Percentiles rank a stretch among this genome's conserved stretches.
phyloP scores from a whole-genome alignment of 2,113 vertebrate species.

The Fregata magnificens region DNA sequence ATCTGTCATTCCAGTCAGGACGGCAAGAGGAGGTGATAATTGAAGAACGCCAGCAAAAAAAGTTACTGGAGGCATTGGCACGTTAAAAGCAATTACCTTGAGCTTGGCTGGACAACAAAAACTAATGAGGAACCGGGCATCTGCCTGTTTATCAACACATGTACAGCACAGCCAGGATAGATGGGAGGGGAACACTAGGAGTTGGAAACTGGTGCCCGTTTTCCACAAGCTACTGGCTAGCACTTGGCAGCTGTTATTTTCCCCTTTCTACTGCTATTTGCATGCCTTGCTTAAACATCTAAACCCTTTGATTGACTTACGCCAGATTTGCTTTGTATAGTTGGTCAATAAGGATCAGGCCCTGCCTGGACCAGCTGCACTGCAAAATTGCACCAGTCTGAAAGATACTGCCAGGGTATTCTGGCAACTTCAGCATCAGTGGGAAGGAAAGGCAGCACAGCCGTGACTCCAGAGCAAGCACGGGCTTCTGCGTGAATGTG shows the following conservation, averaged over 20 bases:
- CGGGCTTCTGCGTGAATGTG: accelerated
- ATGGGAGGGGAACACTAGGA: background rate
- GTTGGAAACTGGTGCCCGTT: background rate
- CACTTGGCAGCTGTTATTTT: background rate
- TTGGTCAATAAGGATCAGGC: background rate
- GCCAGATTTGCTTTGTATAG: background rate
- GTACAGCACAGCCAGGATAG: background rate
- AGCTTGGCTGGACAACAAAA: background rate
- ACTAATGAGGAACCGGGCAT: background rate
- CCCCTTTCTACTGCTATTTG: background rate
- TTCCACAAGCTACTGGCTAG: background rate
- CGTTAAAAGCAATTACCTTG: background rate
- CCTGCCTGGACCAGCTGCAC: accelerated
- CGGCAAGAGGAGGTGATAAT: accelerated
- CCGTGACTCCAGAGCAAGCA: accelerated
- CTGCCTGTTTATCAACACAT: background rate
- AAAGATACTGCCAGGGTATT: background rate
- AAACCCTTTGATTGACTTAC: background rate
- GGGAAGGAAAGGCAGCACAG: background rate
- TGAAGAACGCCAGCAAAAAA: background rate
- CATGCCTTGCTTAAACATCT: background rate
- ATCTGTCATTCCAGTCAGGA: background rate
- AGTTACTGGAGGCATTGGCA: background rate
- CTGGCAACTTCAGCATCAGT: background rate
- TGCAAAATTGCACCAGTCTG: background rate